Percentiles rank a stretch among this genome's conserved stretches.
Conservation (phyloP, 1,140 invertebrate genomes). For the Aphaenogaster rudis region DNA sequence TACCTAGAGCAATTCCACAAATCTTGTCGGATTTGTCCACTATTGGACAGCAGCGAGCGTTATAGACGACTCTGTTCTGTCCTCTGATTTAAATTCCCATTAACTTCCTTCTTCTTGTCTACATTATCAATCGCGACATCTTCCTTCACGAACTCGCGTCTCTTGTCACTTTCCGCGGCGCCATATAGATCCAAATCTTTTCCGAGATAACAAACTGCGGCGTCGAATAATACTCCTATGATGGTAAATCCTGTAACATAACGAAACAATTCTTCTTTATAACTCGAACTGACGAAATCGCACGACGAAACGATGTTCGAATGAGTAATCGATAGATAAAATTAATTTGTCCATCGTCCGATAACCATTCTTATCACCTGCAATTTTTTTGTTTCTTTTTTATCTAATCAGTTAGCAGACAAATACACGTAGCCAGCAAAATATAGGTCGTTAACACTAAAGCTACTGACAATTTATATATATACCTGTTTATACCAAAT, state of each 20-base stretch:
- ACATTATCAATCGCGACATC: conserved; percentile 47
- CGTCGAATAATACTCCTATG: conserved; percentile 88
- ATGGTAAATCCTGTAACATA: conserved; percentile 86
- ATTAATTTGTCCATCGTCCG: conserved; percentile 1
- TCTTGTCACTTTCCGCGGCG: conserved; percentile 85
- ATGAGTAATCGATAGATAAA: background rate
- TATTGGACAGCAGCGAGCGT: background rate
- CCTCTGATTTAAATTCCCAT: conserved; percentile 68
- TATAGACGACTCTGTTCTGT: conserved; percentile 45
- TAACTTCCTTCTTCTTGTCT: conserved; percentile 70
- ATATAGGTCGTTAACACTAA: background rate
- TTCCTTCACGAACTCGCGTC: conserved; percentile 80
- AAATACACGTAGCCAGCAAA: background rate
- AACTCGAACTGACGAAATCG: background rate
- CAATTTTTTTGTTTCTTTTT: background rate
- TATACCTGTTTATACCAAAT: no score
- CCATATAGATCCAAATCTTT: conserved; percentile 88
- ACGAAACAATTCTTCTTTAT: background rate
- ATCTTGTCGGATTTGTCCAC: background rate
- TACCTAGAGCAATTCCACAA: conserved; percentile 61
- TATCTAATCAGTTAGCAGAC: conserved; percentile 30
- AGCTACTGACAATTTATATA: no score
- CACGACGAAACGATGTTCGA: background rate
- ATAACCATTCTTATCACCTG: background rate
- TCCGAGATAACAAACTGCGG: conserved; percentile 88